Percentiles rank a stretch among this genome's conserved stretches.
phyloP scores from a whole-genome alignment of 2,113 vertebrate species.

The Pangasianodon gigas region DNA sequence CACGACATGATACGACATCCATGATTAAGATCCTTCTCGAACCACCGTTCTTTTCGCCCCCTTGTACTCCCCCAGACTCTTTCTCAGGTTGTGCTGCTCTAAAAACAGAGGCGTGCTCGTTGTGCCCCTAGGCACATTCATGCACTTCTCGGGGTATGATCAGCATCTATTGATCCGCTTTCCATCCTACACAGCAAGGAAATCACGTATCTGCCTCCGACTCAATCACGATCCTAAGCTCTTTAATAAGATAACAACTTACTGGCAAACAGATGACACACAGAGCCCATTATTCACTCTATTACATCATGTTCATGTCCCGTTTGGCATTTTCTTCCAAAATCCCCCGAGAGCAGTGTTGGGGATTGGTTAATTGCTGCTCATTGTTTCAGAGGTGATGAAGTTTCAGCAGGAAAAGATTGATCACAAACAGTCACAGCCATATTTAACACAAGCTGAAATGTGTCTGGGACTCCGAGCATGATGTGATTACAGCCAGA shows the following conservation, averaged over 20 bases:
- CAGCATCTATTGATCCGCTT: constrained; percentile 20
- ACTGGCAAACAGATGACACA: not conserved
- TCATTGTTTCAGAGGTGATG: constrained; percentile 1
- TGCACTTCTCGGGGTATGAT: constrained; percentile 9
- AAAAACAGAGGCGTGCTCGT: not conserved
- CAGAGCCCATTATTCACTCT: not conserved
- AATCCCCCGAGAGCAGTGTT: not conserved
- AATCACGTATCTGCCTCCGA: constrained; percentile 17
- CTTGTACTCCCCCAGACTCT: not conserved
- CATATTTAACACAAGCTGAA: constrained; percentile 49
- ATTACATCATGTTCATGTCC: not conserved
- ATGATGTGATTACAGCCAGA: constrained; percentile 61
- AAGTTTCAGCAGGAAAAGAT: constrained; percentile 33
- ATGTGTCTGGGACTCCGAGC: constrained; percentile 56
- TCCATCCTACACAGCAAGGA: not conserved
- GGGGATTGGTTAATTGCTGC: constrained; percentile 13
- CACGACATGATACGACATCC: not conserved
- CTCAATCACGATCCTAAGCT: not conserved
- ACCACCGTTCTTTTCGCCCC: constrained; percentile 11
- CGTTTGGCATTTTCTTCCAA: not conserved
- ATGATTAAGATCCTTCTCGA: constrained; percentile 1
- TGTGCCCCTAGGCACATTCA: constrained; percentile 17
- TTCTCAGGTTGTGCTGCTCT: not conserved
- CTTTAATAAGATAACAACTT: not conserved
- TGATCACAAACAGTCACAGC: constrained; percentile 24